Conservation (phyloP, 2,888 invertebrate genomes). For the Ommatoiulus sabulosus region DNA sequence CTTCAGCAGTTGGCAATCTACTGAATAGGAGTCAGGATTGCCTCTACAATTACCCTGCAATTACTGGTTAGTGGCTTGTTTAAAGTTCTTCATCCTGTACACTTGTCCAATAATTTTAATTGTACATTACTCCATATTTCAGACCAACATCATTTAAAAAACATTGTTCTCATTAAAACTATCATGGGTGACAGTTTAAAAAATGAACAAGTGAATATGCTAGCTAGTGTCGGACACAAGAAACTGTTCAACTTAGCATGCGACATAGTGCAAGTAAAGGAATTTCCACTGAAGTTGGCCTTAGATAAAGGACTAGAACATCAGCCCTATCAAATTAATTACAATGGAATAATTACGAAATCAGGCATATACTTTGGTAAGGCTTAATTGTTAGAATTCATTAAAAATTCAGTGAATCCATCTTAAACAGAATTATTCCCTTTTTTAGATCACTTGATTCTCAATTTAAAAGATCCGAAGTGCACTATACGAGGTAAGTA, state of each 20-base stretch:
- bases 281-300: constrained; percentile 15
- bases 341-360: constrained; percentile 12
- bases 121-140: not conserved
- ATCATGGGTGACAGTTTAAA: not conserved
- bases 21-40: not conserved
- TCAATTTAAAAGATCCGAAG: not conserved
- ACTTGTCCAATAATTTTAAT: not conserved
- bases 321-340: constrained; percentile 17
- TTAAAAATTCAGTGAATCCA: not conserved
- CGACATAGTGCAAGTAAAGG: not conserved
- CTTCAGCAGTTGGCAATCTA: not conserved
- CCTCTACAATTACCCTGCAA: not conserved
- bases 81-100: not conserved
- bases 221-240: not conserved
- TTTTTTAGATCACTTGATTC: constrained; percentile 10
- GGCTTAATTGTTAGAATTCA: not conserved
- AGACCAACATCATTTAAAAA: not conserved
- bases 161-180: not conserved
- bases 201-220: not conserved
- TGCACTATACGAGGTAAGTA: too few relatives aligned
- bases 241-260: not conserved
- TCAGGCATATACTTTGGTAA: constrained; percentile 51
- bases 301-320: not conserved
- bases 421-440: too few relatives aligned
- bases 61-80: not conserved